A percentile compares a stretch with the other conserved stretches of the same genome.
These are phyloP conservation scores for Argyrosomus regius DNA, from an alignment of 2,797 vertebrate genomes.

Conservation along the genomic window DNA sequence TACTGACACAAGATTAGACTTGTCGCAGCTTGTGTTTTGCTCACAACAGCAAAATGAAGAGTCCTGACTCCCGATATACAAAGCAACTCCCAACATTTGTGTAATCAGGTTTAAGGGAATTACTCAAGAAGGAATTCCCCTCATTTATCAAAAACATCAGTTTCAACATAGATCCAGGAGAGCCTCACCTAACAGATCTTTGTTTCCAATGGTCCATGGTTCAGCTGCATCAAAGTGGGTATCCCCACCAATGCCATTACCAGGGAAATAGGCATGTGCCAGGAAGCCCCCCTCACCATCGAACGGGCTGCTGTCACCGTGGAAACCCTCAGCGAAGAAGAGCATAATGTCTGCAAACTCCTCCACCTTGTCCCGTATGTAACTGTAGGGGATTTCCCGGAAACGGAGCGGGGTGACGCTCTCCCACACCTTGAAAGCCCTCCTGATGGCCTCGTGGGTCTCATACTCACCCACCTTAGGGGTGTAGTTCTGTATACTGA, in stretches of 20 bases:
- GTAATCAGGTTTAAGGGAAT: conserved; percentile 26
- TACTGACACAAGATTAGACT: conserved; percentile 42
- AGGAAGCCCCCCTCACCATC: conserved; percentile 94
- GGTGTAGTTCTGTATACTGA: conserved; percentile 96
- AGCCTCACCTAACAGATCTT: conserved; percentile 88
- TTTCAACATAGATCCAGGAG: neutral
- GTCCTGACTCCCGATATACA: conserved; percentile 3
- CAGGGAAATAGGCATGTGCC: conserved; percentile 95
- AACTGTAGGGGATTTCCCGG: conserved; percentile 90
- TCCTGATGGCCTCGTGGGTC: conserved; percentile 90
- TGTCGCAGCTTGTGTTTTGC: conserved; percentile 39
- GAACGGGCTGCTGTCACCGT: conserved; percentile 93
- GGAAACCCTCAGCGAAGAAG: conserved; percentile 94
- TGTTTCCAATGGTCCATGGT: conserved; percentile 92
- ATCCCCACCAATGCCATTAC: conserved; percentile 92
- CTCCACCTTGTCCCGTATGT: conserved; percentile 88
- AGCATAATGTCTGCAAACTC: conserved; percentile 95
- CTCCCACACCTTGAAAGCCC: conserved; percentile 92
- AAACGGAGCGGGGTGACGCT: conserved; percentile 89
- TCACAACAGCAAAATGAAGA: conserved; percentile 27
- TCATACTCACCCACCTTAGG: conserved; percentile 93
- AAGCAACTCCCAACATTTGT: conserved; percentile 27
- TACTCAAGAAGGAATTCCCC: neutral
- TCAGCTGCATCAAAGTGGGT: conserved; percentile 95
- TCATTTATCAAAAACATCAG: conserved; percentile 1